Evolutionary conservation across 1,140 invertebrate species (phyloP), one percentile per base, ranked within the genome.

Genomic region (Ooceraea biroi): DNA sequence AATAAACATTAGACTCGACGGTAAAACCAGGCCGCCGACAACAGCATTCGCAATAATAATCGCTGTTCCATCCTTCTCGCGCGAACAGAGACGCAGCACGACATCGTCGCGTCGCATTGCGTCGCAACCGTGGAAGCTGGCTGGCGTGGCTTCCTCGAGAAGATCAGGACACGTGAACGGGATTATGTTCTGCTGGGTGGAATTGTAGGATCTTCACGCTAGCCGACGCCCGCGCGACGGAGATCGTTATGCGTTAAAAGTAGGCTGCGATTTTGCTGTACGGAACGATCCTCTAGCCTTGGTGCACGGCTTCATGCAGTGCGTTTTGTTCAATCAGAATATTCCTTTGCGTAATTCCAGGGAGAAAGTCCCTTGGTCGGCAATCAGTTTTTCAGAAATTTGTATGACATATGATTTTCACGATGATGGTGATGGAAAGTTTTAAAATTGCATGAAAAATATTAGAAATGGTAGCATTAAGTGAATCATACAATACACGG

Each of bases 1-100:
- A 91, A 91, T 90, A 90, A 91, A 91, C 89, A 91, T 91, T 91
- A 90, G 83, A 90, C 57, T 82, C 44, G 72, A 68, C 68, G 80
- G 19, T 77, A 84, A 83, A 89, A 89, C 46, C 72, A 85, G 88
- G 88, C 61, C 88, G 63, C 30, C 55, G 63, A 36, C 73, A 30
- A 4, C 52, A 44, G 72, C 58, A 89, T 88, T 88, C 60, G 61
- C 76, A 89, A 86, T 86, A 88, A 88, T 68, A 68, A 61, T 63
- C 50, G 68, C n/a, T 44, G 36, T 36, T 77, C 57, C 48, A 7
- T 52, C 50, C n/a, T 12, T 46, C 8, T 60, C 48, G 10, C 22
- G 10, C 30, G n/a, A 57, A 41, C 25, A 69, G 25, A 58, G 46
- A 84, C 14, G 17, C 30, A n/a, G n/a, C n/a, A 27, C 36, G 17